phyloP scores from a whole-genome alignment of 2,888 invertebrate genomes.

The Drosophila colorata region DNA sequence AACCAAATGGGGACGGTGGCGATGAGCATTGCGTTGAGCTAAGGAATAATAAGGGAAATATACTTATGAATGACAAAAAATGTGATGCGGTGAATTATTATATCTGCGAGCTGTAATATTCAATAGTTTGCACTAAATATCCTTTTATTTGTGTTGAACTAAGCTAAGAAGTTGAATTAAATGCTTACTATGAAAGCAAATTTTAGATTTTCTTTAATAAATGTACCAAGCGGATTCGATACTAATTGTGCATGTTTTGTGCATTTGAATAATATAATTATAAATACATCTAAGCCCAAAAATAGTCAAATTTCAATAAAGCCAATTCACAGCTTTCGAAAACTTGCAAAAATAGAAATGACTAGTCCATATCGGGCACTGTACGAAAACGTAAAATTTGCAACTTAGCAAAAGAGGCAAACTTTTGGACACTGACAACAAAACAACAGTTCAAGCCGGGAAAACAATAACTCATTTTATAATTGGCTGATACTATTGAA shows the following conservation, averaged over 20 bases:
- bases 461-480: not conserved
- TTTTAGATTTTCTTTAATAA: not conserved
- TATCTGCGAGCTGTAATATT: not conserved
- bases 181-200: no score
- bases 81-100: not conserved
- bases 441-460: no score
- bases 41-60: not conserved
- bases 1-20: not conserved
- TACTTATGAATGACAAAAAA: not conserved
- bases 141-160: no score
- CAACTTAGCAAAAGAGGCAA: no score
- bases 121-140: not conserved
- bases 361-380: not conserved
- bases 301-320: no score
- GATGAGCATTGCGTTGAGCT: not conserved
- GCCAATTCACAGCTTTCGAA: no score
- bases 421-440: not conserved
- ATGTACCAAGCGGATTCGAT: not conserved
- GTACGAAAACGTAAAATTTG: no score
- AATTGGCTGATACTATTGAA: slow-evolving; percentile 5
- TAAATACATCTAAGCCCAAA: no score
- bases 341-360: not conserved
- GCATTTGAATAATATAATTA: no score
- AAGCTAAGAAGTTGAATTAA: no score
- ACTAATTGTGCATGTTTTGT: no score